phyloP scores from a whole-genome alignment of 2,113 vertebrate species.

The Girardinichthys multiradiatus region DNA sequence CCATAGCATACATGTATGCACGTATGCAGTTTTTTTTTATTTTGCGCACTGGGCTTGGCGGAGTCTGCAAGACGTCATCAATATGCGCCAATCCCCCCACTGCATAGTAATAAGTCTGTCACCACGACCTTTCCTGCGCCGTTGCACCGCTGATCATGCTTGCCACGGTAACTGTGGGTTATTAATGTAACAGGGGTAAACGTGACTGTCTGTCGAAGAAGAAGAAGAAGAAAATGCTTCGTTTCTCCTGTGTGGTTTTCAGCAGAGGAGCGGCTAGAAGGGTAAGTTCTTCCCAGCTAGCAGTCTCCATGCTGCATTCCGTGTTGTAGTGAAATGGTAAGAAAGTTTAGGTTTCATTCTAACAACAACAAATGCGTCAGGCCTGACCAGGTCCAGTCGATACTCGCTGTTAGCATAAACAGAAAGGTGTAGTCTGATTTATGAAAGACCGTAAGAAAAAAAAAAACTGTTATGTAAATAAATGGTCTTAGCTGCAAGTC shows the following conservation, averaged over 20 bases:
- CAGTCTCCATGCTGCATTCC: neutral
- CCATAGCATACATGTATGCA: no score
- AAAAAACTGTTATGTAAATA: no score
- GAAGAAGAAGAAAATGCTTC: slow-evolving; percentile 60
- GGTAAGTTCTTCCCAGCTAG: slow-evolving; percentile 55
- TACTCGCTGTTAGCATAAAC: no score
- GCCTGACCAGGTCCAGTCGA: no score
- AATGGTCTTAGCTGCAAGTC: no score
- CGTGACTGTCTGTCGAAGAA: neutral
- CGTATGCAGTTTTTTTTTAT: no score
- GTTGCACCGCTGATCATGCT: neutral
- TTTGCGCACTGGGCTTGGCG: neutral
- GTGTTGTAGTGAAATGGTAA: neutral
- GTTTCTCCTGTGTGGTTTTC: slow-evolving; percentile 45
- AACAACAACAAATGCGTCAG: no score
- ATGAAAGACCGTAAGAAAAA: no score
- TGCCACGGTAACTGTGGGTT: neutral
- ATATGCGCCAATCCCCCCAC: slow-evolving; percentile 25
- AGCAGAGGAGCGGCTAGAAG: slow-evolving; percentile 54
- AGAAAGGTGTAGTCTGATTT: no score
- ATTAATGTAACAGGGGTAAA: neutral
- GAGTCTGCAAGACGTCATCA: slow-evolving; percentile 32
- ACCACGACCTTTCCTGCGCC: slow-evolving; percentile 46
- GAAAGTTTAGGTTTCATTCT: no score
- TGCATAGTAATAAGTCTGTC: neutral